phyloP scores from a whole-genome alignment of 2,113 vertebrate species.

The Tyrannus savana region DNA sequence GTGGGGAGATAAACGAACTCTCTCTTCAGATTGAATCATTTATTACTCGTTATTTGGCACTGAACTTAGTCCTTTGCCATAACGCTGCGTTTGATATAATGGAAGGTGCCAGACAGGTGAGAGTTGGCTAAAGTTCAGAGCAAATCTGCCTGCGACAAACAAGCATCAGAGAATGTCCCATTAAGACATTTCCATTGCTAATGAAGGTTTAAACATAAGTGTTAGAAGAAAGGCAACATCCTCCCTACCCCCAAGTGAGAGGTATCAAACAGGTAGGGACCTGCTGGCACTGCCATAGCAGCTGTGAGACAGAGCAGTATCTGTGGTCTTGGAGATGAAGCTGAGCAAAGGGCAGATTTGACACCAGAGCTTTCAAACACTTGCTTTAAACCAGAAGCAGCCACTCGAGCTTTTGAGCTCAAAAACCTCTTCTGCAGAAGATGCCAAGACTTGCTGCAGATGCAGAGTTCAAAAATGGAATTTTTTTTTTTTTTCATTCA shows the following conservation, averaged over 20 bases:
- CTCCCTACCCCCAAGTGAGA: neutral
- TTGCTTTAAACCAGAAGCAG: neutral
- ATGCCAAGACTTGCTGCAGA: neutral
- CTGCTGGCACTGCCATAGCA: neutral
- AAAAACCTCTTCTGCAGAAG: neutral
- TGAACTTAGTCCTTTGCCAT: neutral
- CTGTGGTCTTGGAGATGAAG: neutral
- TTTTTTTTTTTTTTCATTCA: neutral
- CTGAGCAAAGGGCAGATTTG: neutral
- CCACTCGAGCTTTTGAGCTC: neutral
- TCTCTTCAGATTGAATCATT: neutral
- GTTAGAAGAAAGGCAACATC: neutral
- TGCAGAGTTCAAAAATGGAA: neutral
- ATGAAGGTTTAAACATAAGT: neutral
- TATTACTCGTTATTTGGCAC: neutral
- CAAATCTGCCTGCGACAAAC: neutral
- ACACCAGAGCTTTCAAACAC: neutral
- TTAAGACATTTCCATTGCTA: neutral
- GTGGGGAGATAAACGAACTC: neutral
- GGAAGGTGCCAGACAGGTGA: neutral
- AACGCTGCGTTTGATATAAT: neutral
- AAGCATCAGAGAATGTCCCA: neutral
- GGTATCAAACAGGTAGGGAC: neutral
- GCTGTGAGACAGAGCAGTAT: neutral
- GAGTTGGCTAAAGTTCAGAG: neutral